Conservation (phyloP, 2,797 vertebrate genomes). For the Enteromius viviparus region DNA sequence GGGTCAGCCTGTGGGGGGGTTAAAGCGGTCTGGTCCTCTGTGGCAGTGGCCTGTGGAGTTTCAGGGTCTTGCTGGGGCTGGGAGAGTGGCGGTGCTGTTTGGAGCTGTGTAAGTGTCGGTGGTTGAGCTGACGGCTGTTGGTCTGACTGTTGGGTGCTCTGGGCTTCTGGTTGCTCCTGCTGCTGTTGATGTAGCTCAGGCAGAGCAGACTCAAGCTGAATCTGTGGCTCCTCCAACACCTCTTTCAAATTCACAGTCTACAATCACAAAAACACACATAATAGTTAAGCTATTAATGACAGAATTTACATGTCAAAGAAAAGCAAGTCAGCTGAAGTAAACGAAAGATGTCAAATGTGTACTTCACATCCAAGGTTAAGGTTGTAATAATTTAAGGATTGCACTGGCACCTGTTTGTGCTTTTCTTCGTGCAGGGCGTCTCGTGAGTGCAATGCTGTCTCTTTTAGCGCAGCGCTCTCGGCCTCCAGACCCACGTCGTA, state of each 20-base stretch:
- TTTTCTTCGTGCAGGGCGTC: conserved; percentile 71
- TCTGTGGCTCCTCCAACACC: conserved; percentile 62
- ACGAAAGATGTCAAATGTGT: background rate
- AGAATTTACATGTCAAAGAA: background rate
- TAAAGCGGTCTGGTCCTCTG: conserved; percentile 54
- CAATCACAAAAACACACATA: conserved; percentile 44
- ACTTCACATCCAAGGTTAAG: background rate
- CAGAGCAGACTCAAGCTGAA: conserved; percentile 58
- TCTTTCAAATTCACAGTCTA: conserved; percentile 80
- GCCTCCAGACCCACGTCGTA: conserved; percentile 75
- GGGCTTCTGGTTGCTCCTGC: conserved; percentile 16
- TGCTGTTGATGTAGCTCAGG: conserved; percentile 64
- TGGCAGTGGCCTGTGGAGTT: conserved; percentile 41
- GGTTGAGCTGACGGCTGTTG: conserved; percentile 11
- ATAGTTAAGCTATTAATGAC: no score
- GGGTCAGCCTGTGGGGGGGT: conserved; percentile 56
- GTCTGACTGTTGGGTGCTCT: conserved; percentile 21
- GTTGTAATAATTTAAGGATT: background rate
- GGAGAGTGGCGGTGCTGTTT: conserved; percentile 28
- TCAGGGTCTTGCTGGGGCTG: conserved; percentile 59
- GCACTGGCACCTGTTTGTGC: conserved; percentile 73
- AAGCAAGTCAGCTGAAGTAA: background rate
- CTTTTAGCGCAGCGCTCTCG: conserved; percentile 65
- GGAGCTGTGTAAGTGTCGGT: conserved; percentile 1
- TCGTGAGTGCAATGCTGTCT: conserved; percentile 65